Percentiles rank a stretch among this genome's conserved stretches.
Conservation (phyloP, 1,140 invertebrate species). For the Scaptomyza montana region DNA sequence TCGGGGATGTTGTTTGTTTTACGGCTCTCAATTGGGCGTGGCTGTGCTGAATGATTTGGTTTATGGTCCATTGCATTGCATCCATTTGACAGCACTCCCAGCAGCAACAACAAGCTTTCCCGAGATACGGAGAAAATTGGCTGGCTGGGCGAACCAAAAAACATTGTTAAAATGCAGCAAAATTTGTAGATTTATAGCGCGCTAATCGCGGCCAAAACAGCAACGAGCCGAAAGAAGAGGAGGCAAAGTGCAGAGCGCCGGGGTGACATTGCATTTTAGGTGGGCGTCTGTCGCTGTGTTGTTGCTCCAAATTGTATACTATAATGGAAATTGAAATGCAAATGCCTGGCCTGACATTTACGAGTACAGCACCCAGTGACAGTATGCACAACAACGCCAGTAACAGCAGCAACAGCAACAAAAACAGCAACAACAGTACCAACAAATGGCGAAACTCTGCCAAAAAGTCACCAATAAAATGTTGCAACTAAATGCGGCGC, state of each 20-base stretch:
- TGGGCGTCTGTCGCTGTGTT: constrained; percentile 32
- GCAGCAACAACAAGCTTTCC: neutral
- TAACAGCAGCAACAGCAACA: constrained; percentile 38
- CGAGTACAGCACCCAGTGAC: constrained; percentile 59
- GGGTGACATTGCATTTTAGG: constrained; percentile 18
- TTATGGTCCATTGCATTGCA: constrained; percentile 63
- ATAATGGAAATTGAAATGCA: constrained; percentile 82
- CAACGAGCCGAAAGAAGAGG: constrained; percentile 20
- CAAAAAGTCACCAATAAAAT: constrained; percentile 81
- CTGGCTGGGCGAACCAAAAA: constrained; percentile 55
- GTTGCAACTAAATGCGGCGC: constrained; percentile 74
- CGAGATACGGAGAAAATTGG: constrained; percentile 39
- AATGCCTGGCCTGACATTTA: constrained; percentile 77
- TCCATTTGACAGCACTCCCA: constrained; percentile 70
- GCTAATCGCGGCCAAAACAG: constrained; percentile 77
- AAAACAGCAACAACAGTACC: constrained; percentile 36
- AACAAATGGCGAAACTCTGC: constrained; percentile 47
- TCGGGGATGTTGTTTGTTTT: constrained; percentile 48
- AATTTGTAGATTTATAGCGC: constrained; percentile 80
- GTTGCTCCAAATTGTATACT: constrained; percentile 67
- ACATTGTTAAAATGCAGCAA: constrained; percentile 80
- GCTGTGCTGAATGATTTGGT: constrained; percentile 68
- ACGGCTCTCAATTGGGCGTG: constrained; percentile 63
- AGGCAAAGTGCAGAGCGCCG: constrained; percentile 1
- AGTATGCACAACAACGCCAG: constrained; percentile 39